Conservation (phyloP, 2,797 vertebrate species). For the Liasis olivaceus region DNA sequence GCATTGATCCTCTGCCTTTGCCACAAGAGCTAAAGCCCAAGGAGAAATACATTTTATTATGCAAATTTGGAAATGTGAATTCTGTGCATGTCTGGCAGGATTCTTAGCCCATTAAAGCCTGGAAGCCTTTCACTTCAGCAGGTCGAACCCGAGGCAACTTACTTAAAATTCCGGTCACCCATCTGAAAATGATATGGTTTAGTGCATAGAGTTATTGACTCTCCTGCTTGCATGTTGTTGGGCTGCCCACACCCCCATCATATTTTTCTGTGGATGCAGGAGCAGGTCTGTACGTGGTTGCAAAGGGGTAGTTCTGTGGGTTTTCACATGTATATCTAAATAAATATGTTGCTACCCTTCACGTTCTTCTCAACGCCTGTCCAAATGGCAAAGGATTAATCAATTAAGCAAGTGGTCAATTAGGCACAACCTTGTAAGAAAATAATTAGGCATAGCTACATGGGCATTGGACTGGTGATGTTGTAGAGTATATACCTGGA, state of each 20-base stretch:
- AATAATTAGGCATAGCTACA: slow-evolving; percentile 60
- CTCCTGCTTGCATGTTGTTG: slow-evolving; percentile 6
- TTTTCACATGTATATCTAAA: slow-evolving; percentile 31
- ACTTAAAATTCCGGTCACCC: slow-evolving; percentile 36
- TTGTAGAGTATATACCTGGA: slow-evolving; percentile 46
- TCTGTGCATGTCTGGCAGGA: slow-evolving; percentile 15
- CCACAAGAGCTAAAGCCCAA: slow-evolving; percentile 17
- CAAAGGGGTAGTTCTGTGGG: slow-evolving; percentile 25
- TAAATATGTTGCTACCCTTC: slow-evolving; percentile 52
- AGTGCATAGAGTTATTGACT: slow-evolving; percentile 34
- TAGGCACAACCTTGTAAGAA: slow-evolving; percentile 70
- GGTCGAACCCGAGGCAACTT: slow-evolving; percentile 55
- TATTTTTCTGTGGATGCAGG: neutral
- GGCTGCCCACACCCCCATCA: slow-evolving; percentile 14
- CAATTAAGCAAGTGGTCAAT: slow-evolving; percentile 71
- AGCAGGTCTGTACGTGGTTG: slow-evolving; percentile 25
- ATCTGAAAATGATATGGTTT: slow-evolving; percentile 11
- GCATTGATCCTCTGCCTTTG: slow-evolving; percentile 42
- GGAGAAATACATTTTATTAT: slow-evolving; percentile 51
- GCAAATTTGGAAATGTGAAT: slow-evolving; percentile 47
- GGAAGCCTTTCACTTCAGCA: slow-evolving; percentile 52
- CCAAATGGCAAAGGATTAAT: slow-evolving; percentile 65
- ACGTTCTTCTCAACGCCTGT: slow-evolving; percentile 47
- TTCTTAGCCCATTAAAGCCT: neutral
- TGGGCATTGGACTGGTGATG: slow-evolving; percentile 49